Evolutionary conservation across 2,888 invertebrate genomes (phyloP).

Genomic region (Gastrophysa polygoni): DNA sequence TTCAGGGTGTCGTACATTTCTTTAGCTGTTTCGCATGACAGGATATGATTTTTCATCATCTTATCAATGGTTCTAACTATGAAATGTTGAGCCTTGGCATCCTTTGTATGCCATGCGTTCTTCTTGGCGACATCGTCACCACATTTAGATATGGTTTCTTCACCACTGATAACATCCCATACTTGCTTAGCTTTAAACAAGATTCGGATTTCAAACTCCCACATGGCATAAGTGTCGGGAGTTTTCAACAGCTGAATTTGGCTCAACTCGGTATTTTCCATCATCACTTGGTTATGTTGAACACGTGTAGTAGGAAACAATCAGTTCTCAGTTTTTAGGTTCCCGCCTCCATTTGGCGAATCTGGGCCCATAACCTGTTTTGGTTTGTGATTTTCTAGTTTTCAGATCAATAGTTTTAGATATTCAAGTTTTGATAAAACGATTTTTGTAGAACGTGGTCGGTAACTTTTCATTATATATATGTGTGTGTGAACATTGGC

Average conservation of each 20-base stretch:
- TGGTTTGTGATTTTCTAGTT: too few relatives aligned
- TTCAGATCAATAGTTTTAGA: too few relatives aligned
- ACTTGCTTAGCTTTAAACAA: background rate
- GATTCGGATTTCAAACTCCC: background rate
- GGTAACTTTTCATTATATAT: too few relatives aligned
- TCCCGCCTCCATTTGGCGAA: background rate
- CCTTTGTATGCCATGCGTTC: conserved; percentile 5
- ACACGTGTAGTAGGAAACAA: too few relatives aligned
- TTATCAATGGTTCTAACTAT: conserved; percentile 1
- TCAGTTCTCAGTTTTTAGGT: background rate
- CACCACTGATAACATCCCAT: background rate
- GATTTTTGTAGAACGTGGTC: too few relatives aligned
- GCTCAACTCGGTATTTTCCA: background rate
- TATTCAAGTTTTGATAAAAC: too few relatives aligned
- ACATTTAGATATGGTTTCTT: background rate
- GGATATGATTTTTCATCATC: background rate
- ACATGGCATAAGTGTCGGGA: background rate
- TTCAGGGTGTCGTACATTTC: background rate
- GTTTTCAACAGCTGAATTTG: background rate
- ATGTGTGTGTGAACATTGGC: too few relatives aligned
- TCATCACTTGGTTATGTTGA: background rate
- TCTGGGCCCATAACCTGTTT: too few relatives aligned
- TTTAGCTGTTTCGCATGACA: background rate
- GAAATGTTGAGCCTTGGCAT: conserved; percentile 1
- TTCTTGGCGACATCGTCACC: background rate